These are phyloP conservation scores for Oryzias melastigma DNA, from an alignment of 2,113 vertebrate genomes.

Conservation along the genomic window DNA sequence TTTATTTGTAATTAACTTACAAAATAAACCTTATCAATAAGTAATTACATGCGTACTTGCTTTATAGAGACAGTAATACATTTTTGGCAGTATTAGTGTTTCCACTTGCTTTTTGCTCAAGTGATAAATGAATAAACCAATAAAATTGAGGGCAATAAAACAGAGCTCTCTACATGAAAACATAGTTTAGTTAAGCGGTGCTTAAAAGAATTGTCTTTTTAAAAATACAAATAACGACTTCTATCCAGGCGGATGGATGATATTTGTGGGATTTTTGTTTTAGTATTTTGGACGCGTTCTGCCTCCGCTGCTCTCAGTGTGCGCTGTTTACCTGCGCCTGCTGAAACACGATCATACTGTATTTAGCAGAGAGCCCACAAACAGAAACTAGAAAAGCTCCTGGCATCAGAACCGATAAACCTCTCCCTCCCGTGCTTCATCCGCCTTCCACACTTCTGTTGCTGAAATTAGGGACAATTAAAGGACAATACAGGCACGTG, in stretches of 20 bases:
- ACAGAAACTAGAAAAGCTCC: neutral
- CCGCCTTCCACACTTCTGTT: no score
- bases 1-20: slow-evolving; percentile 16
- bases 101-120: slow-evolving; percentile 2
- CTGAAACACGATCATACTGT: neutral
- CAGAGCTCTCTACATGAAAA: neutral
- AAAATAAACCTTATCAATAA: slow-evolving; percentile 18
- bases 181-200: no score
- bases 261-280: neutral
- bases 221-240: no score
- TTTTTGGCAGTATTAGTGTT: slow-evolving; percentile 1
- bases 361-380: neutral
- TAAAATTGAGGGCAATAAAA: neutral
- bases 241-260: no score
- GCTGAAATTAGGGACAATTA: no score
- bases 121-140: neutral
- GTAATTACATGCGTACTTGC: slow-evolving; percentile 21
- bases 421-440: no score
- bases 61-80: slow-evolving; percentile 12
- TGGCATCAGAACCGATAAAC: neutral
- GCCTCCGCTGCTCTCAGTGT: neutral
- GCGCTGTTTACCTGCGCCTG: neutral
- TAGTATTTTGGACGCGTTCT: neutral
- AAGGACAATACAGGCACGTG: no score
- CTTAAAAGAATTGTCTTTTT: no score